These are phyloP conservation scores for Pipra filicauda DNA, from an alignment of 2,113 vertebrate species.

Conservation along the genomic window DNA sequence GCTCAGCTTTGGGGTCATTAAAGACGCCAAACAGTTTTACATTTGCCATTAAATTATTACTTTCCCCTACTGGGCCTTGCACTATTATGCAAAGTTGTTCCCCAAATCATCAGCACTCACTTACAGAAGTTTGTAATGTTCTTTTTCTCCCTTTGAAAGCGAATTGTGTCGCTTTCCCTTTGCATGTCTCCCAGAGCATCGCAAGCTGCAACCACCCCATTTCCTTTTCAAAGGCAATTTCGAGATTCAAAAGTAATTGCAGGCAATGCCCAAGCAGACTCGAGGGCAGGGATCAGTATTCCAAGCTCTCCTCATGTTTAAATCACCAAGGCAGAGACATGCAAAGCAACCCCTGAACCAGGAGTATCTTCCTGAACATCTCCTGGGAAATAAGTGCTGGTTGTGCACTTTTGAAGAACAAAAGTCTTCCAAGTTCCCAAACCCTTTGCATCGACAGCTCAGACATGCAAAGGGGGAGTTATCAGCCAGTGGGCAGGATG, in stretches of 20 bases:
- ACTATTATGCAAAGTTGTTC: not conserved
- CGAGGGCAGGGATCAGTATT: not conserved
- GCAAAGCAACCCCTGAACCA: not conserved
- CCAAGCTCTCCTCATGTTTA: not conserved
- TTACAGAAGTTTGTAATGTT: not conserved
- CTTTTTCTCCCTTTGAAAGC: not conserved
- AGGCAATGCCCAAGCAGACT: not conserved
- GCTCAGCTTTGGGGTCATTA: not conserved
- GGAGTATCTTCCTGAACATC: not conserved
- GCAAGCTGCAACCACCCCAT: not conserved
- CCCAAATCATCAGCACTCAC: not conserved
- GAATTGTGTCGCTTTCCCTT: not conserved
- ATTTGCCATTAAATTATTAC: not conserved
- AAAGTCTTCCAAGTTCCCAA: not conserved
- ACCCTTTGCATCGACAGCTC: not conserved
- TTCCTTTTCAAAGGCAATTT: conserved; percentile 51
- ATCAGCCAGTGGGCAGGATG: not conserved
- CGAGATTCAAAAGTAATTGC: not conserved
- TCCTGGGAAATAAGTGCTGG: not conserved
- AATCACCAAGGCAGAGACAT: conserved; percentile 13
- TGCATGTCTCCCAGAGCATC: not conserved
- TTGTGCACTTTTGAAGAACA: not conserved
- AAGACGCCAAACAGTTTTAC: not conserved
- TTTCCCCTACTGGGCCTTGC: not conserved
- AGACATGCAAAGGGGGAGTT: not conserved